phyloP scores from a whole-genome alignment of 2,888 invertebrate species.

The Spicauda simplicius region DNA sequence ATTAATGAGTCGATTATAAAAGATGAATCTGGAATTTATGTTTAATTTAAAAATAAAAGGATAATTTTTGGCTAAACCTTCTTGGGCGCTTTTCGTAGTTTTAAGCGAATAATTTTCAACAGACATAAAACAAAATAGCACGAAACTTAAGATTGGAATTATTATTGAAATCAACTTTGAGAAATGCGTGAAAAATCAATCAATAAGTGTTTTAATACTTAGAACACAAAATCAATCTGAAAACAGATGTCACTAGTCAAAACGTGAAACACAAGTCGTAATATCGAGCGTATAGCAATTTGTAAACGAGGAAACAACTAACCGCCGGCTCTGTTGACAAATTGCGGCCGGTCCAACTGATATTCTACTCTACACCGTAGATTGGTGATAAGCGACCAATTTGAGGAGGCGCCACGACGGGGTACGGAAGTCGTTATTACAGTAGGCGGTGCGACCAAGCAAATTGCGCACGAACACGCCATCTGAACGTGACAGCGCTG shows the following conservation, averaged over 20 bases:
- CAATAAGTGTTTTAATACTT: no score
- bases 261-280: constrained; percentile 35
- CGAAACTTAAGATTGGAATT: no score
- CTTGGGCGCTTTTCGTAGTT: no score
- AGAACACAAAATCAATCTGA: background rate
- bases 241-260: constrained; percentile 17
- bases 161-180: no score
- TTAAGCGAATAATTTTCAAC: no score
- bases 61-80: no score
- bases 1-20: no score
- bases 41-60: no score
- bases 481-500: constrained; percentile 82
- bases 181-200: no score
- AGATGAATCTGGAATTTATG: no score
- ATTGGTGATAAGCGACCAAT: constrained; percentile 85
- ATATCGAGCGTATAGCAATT: constrained; percentile 48
- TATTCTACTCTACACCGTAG: constrained; percentile 78
- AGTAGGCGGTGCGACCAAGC: constrained; percentile 80
- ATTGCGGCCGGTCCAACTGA: constrained; percentile 76
- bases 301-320: constrained; percentile 66
- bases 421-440: constrained; percentile 85
- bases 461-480: constrained; percentile 82
- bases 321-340: constrained; percentile 70
- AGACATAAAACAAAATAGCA: no score
- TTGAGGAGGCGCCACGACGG: constrained; percentile 83